phyloP scores from a whole-genome alignment of 2,888 invertebrate genomes.

The Agrilus biguttatus region DNA sequence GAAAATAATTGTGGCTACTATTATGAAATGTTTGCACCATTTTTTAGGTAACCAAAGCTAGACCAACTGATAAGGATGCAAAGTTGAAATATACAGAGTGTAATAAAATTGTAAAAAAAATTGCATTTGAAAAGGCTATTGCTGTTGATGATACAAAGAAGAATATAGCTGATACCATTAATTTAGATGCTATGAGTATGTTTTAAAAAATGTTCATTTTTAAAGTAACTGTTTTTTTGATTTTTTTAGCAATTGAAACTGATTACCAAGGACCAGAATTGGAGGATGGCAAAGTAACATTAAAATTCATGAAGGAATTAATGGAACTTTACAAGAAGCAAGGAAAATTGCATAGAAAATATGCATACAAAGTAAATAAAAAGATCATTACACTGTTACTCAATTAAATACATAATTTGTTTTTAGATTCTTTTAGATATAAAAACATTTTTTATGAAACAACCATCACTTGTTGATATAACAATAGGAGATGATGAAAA shows the following conservation, averaged over 20 bases:
- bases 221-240: conserved; percentile 14
- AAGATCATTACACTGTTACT: background rate
- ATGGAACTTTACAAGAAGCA: conserved; percentile 83
- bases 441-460: conserved; percentile 67
- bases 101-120: conserved; percentile 85
- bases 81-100: conserved; percentile 86
- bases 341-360: conserved; percentile 89
- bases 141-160: conserved; percentile 80
- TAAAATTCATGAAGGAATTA: conserved; percentile 76
- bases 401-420: conserved; percentile 1
- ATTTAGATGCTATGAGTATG: conserved; percentile 83
- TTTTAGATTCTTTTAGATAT: conserved; percentile 83
- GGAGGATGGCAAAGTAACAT: conserved; percentile 75
- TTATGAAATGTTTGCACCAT: background rate
- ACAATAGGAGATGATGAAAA: conserved; percentile 72
- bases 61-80: conserved; percentile 90
- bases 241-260: conserved; percentile 72
- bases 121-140: conserved; percentile 95
- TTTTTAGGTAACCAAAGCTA: conserved; percentile 71
- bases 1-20: background rate
- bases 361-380: conserved; percentile 74
- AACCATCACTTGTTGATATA: conserved; percentile 83
- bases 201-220: conserved; percentile 9
- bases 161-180: conserved; percentile 74
- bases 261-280: conserved; percentile 86